Conservation (phyloP, 2,113 vertebrate species). For the Arothron firmamentum region DNA sequence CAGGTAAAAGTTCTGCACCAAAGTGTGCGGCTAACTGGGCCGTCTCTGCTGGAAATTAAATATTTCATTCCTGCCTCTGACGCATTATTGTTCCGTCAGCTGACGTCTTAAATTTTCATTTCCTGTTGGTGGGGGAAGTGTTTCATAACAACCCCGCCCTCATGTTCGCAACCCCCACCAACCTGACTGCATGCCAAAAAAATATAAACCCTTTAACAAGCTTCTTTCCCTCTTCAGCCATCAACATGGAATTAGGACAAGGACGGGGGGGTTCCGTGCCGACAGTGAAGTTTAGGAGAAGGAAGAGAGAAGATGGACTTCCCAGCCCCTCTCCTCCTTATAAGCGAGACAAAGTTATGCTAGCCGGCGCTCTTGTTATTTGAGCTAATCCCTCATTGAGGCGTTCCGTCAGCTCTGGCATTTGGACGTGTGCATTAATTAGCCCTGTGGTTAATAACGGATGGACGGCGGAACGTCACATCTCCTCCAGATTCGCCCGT, state of each 20-base stretch:
- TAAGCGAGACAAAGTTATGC: slow-evolving; percentile 61
- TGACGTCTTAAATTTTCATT: too few species aligned
- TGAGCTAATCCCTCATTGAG: slow-evolving; percentile 56
- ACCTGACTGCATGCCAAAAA: slow-evolving; percentile 4
- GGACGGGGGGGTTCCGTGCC: slow-evolving; percentile 1
- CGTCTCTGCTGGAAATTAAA: too few species aligned
- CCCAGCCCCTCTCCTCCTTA: slow-evolving; percentile 36
- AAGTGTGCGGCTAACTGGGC: too few species aligned
- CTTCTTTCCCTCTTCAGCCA: too few species aligned
- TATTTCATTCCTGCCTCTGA: too few species aligned
- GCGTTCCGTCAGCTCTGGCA: slow-evolving; percentile 61
- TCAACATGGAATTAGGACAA: slow-evolving; percentile 17
- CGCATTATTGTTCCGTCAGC: too few species aligned
- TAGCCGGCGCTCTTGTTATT: slow-evolving; percentile 61
- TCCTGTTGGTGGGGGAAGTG: too few species aligned
- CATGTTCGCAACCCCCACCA: too few species aligned
- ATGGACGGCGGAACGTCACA: slow-evolving; percentile 37
- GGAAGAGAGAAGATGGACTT: slow-evolving; percentile 17
- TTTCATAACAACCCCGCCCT: too few species aligned
- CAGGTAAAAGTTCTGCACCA: too few species aligned
- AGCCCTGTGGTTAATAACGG: slow-evolving; percentile 56
- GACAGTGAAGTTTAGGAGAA: slow-evolving; percentile 19
- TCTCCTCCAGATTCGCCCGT: slow-evolving; percentile 25
- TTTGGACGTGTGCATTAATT: slow-evolving; percentile 71
- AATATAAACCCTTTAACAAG: not conserved